Percentiles rank a stretch among this genome's conserved stretches.
Evolutionary conservation across 2,113 vertebrate genomes (phyloP).

Genomic region (Gavialis gangeticus): DNA sequence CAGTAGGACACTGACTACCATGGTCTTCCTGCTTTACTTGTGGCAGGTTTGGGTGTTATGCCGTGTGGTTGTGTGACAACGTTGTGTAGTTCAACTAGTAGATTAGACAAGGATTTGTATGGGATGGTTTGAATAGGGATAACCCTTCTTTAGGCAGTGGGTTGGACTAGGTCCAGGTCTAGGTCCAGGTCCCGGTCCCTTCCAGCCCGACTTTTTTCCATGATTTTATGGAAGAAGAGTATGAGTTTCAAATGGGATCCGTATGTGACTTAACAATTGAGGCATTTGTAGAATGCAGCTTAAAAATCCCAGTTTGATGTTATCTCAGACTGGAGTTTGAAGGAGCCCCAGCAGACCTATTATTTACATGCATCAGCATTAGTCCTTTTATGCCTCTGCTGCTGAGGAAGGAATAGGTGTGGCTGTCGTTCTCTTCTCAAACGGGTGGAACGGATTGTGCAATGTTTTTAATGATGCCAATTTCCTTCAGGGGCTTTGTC

Average conservation of each 20-base stretch:
- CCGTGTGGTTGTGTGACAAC: too few species aligned
- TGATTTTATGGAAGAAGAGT: not conserved
- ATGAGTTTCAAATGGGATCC: not conserved
- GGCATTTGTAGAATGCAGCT: conserved; percentile 27
- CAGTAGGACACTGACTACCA: too few species aligned
- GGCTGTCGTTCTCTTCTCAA: conserved; percentile 67
- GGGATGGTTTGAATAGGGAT: too few species aligned
- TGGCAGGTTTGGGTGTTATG: too few species aligned
- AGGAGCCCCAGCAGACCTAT: conserved; percentile 53
- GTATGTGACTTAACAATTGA: conserved; percentile 6
- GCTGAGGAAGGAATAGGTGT: conserved; percentile 65
- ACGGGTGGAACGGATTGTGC: conserved; percentile 35
- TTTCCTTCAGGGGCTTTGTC: conserved; percentile 63
- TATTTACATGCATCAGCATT: conserved; percentile 50
- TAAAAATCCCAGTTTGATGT: conserved; percentile 20
- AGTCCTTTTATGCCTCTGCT: conserved; percentile 53
- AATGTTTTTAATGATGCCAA: conserved; percentile 45
- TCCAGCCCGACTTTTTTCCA: too few species aligned
- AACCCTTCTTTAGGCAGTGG: too few species aligned
- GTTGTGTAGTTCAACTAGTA: too few species aligned
- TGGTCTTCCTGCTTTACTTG: too few species aligned
- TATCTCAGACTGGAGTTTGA: conserved; percentile 44
- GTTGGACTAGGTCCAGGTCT: too few species aligned
- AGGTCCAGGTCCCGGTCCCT: too few species aligned
- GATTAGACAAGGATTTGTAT: too few species aligned